Evolutionary conservation across 2,797 vertebrate species (phyloP).

Genomic region (Intellagama lesueurii): DNA sequence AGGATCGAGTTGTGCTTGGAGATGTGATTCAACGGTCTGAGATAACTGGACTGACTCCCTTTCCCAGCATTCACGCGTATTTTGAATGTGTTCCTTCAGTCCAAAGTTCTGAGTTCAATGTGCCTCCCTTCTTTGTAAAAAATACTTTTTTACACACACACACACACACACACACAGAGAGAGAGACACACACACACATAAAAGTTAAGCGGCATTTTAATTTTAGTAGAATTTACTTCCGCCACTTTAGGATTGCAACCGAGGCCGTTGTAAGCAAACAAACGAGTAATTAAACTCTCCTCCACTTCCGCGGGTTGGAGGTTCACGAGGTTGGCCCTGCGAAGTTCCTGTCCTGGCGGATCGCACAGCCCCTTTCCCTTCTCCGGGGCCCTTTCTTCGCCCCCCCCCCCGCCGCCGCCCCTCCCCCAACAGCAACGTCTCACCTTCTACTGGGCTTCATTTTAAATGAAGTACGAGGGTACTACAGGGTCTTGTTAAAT

Average conservation of each 20-base stretch:
- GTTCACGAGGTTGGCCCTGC: no score
- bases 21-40: background rate
- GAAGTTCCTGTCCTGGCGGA: background rate
- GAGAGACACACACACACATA: no score
- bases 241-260: background rate
- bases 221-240: background rate
- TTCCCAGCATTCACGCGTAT: background rate
- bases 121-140: background rate
- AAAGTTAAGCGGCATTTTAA: background rate
- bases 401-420: background rate
- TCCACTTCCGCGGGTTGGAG: background rate
- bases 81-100: background rate
- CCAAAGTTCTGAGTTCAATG: background rate
- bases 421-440: constrained; percentile 18
- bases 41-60: no score
- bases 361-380: background rate
- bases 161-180: no score
- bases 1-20: background rate
- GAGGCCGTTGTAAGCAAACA: background rate
- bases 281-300: background rate
- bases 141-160: no score
- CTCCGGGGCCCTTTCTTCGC: constrained; percentile 10
- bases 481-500: constrained; percentile 66
- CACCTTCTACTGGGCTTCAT: constrained; percentile 55
- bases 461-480: constrained; percentile 42